phyloP scores from a whole-genome alignment of 2,113 vertebrate genomes.

The Chamaetylas fuelleborni region DNA sequence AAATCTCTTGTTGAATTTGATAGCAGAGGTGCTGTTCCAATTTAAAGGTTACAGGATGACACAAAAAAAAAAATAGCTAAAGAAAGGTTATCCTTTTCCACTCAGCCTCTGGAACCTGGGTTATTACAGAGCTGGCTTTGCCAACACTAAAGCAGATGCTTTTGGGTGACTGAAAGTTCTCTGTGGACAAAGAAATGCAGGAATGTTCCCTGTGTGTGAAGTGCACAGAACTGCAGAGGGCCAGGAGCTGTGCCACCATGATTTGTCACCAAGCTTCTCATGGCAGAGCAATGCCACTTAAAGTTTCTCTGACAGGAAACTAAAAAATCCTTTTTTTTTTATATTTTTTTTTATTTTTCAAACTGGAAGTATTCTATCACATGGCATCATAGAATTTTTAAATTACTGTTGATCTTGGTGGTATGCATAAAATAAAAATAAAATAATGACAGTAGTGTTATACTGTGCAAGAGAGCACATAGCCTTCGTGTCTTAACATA shows the following conservation, averaged over 20 bases:
- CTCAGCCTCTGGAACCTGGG: background rate
- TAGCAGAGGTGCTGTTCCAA: background rate
- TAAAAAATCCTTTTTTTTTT: background rate
- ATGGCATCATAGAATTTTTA: background rate
- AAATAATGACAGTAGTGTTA: background rate
- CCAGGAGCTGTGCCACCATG: background rate
- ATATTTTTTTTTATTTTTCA: background rate
- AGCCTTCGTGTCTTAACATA: fast-evolving
- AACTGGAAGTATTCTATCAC: background rate
- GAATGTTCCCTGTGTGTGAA: background rate
- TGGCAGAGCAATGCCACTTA: background rate
- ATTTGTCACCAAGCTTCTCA: background rate
- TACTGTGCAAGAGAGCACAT: background rate
- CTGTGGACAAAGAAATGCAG: background rate
- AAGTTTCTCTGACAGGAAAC: background rate
- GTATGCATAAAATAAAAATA: background rate
- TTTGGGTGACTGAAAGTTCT: background rate
- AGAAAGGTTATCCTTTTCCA: background rate
- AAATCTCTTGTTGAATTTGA: background rate
- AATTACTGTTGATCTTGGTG: background rate
- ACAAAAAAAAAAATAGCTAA: background rate
- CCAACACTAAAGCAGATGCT: background rate
- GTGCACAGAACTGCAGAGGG: background rate
- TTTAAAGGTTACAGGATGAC: background rate
- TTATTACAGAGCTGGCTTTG: background rate